Conservation (phyloP, 2,113 vertebrate species). For the Gasterosteus nipponicus region DNA sequence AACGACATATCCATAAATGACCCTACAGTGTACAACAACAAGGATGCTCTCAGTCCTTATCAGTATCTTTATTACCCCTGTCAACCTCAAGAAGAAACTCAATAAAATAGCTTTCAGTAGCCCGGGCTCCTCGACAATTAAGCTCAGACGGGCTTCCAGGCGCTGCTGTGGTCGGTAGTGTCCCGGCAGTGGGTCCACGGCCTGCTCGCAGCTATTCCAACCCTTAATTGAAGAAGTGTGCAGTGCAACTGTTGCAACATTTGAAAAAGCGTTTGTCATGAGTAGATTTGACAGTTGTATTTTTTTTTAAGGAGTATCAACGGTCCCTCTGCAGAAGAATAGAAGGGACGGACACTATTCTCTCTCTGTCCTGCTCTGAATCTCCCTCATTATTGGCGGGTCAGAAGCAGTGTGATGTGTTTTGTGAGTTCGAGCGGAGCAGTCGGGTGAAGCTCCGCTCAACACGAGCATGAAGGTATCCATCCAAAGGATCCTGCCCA, state of each 20-base stretch:
- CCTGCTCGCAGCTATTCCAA: background rate
- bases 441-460: constrained; percentile 19
- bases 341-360: constrained; percentile 19
- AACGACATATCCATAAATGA: background rate
- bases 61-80: background rate
- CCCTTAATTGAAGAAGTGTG: background rate
- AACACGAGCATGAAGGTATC: constrained; percentile 34
- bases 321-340: constrained; percentile 19
- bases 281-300: background rate
- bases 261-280: background rate
- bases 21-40: background rate
- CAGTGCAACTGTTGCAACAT: background rate
- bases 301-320: constrained; percentile 6
- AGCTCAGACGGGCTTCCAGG: background rate
- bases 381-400: constrained; percentile 35
- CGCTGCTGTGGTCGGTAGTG: background rate
- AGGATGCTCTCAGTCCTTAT: background rate
- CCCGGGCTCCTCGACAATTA: background rate
- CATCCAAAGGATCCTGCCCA: constrained; percentile 31
- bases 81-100: background rate
- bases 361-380: constrained; percentile 19
- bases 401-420: constrained; percentile 24
- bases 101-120: background rate
- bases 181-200: background rate
- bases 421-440: constrained; percentile 30